Base-by-base conservation (phyloP, 2,888 invertebrate species). In the Mythimna pallens region DNA sequence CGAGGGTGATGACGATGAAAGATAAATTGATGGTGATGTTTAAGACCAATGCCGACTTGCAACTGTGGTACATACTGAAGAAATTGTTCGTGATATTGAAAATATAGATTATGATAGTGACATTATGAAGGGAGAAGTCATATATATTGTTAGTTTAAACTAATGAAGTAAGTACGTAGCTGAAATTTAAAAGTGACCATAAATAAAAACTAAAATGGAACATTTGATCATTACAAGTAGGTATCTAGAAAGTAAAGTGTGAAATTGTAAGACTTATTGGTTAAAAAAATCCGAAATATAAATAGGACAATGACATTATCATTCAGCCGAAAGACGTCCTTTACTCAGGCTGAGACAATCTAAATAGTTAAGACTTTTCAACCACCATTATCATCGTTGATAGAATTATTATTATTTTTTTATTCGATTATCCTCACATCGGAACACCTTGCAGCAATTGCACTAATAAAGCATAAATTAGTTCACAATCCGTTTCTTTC, bases 1-100 rank as follows among this genome's bases (percentile, higher is more conserved):
- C 55, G 65, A n/a, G 47, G 65, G 50, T 75, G 54, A 72, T 57
- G n/a, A 72, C 14, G 50, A 57, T 34, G 64, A 40, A 36, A 17
- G 12, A 34, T 59, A 40, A 63, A 63, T 50, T 63, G 55, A 20
- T 71, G 25, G 12, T 12, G 30, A 70, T 50, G 43, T 47, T 5
- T 12, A 1, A 55, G 54, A 36, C 30, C 8, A 54, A 36, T 59
- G 14, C 43, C 34, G 25, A 10, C 12, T 34, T 10, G 6, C 34
- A 6, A 12, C 30, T 57, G 36, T 50, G 8, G 7, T 14, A 12
- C 4, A 36, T 14, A 47, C 6, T 12, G 7, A 34, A 43, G 10
- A 17, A 34, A 22, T 10, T 6, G 3, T 58, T 43, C 17, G 12
- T 43, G 7, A 17, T 7, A 7, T 3, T 7, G 12, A 2, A 43